Conservation (phyloP, 2,888 invertebrate species). For the Eudemis profundana region DNA sequence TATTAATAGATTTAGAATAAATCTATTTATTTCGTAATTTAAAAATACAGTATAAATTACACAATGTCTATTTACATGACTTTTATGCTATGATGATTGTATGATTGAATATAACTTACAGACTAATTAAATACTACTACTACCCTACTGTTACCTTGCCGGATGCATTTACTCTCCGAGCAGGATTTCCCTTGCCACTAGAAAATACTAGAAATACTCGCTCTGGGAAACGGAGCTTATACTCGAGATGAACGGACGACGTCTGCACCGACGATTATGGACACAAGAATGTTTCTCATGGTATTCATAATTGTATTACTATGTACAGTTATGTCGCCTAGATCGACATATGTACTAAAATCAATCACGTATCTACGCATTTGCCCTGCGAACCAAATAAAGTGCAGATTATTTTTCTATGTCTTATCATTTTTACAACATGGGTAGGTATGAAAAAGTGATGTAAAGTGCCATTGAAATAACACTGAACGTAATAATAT, state of each 20-base stretch:
- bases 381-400: background rate
- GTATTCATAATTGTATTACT: constrained; percentile 20
- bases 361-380: background rate
- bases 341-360: background rate
- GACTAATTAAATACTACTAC: too few relatives aligned
- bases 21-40: too few relatives aligned
- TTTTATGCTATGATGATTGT: too few relatives aligned
- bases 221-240: constrained; percentile 5
- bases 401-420: too few relatives aligned
- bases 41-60: too few relatives aligned
- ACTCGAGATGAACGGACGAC: constrained; percentile 22
- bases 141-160: background rate
- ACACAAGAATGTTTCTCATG: constrained; percentile 13
- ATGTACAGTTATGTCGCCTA: constrained; percentile 4
- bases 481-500: too few relatives aligned
- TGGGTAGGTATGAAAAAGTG: too few relatives aligned
- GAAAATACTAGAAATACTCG: background rate
- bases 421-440: too few relatives aligned
- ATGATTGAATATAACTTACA: too few relatives aligned
- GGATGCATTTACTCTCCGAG: constrained; percentile 5
- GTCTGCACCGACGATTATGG: background rate
- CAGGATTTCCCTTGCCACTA: constrained; percentile 17
- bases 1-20: too few relatives aligned
- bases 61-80: too few relatives aligned
- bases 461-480: too few relatives aligned